A percentile compares a stretch with the other conserved stretches of the same genome.
Evolutionary conservation across 2,797 vertebrate genomes (phyloP).

Genomic region (Syngnathus acus): DNA sequence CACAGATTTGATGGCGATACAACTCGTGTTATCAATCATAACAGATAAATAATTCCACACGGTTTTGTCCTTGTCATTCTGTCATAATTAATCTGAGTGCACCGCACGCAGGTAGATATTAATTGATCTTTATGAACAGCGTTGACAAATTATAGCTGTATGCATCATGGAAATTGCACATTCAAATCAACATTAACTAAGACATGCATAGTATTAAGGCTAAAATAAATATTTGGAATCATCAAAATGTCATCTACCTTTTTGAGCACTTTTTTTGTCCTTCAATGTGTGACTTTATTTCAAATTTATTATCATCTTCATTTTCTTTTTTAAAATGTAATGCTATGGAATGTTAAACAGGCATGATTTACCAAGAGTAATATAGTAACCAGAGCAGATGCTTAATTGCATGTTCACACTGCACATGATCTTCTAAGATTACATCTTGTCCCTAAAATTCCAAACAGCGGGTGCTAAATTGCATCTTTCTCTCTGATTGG

Average conservation of each 20-base stretch:
- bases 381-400: not conserved
- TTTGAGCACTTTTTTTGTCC: slow-evolving; percentile 26
- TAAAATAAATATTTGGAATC: slow-evolving; percentile 8
- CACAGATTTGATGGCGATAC: not conserved
- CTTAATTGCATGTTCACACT: not conserved
- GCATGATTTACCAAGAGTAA: not conserved
- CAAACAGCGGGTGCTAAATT: not conserved
- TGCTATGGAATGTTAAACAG: not conserved
- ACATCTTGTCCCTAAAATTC: not conserved
- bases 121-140: not conserved
- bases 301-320: not conserved
- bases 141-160: slow-evolving; percentile 6
- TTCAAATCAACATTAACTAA: slow-evolving; percentile 10
- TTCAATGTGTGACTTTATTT: not conserved
- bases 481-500: not conserved
- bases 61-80: slow-evolving; percentile 6
- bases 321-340: not conserved
- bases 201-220: not conserved
- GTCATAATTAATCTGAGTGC: slow-evolving; percentile 9
- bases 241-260: not conserved
- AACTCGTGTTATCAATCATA: not conserved
- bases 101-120: not conserved
- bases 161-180: not conserved
- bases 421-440: not conserved
- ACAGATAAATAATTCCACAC: not conserved